Base-by-base conservation (phyloP, 2,888 invertebrate species). In the Scaptomyza reducta region DNA sequence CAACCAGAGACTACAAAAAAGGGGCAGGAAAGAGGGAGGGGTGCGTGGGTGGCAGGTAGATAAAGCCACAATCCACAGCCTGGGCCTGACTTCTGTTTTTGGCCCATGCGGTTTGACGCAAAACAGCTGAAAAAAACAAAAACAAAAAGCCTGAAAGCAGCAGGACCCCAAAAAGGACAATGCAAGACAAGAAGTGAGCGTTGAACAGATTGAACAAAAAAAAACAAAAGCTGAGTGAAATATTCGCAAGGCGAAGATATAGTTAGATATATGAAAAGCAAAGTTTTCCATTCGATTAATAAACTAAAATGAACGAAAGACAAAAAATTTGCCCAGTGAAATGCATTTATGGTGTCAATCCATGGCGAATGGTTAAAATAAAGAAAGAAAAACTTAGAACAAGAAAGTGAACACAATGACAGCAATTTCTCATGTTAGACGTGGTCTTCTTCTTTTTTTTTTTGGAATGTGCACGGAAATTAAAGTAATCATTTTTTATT, bases 401-500 rank as follows among this genome's bases (percentile, higher is more conserved):
- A 22, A 22, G 22, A 22, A 22, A 22, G 22, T 44, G 59, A 56
- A 77, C 56, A 64, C 79, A 85, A 87, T 79, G 87, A 85, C 79
- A 65, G 61, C 79, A 54, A 82, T 82, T 87, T 85, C 64, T 82
- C 83, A 86, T 82, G 86, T 82, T 86, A 81, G 85, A 81, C 69
- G 79, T 59, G 83, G 44, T 77, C 1, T n/a, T 6, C 6, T n/a
- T 7, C n/a, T 35, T n/a, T 14, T 38, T 14, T 10, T 82, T 87
- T 80, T 84, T n/a, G n/a, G n/a, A 22, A 73, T 84, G 79, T 71
- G 79, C 66, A 67, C 87, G 82, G 88, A 88, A 84, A 84, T 84
- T 87, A 88, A 84, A 84, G 87, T 84, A 88, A 84, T 84, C 76
- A 84, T 84, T 84, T 84, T 84, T 84, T 84, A 84, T 87, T 68